These are phyloP conservation scores for Marcusenius ussheri DNA, from an alignment of 2,113 vertebrate genomes.

Conservation along the genomic window DNA sequence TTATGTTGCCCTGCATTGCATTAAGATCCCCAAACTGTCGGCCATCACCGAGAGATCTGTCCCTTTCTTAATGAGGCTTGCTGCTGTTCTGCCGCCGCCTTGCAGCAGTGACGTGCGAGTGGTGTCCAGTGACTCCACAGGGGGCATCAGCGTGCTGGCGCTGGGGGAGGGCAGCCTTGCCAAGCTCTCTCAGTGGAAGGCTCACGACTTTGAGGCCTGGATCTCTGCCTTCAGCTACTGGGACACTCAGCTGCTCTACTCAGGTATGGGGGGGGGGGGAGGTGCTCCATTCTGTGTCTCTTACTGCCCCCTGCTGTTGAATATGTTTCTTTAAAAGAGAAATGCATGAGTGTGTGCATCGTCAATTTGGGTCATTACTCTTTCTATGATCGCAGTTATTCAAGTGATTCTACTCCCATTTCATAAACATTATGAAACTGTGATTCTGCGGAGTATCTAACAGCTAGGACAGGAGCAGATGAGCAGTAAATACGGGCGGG, in stretches of 20 bases:
- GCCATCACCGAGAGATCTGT: neutral
- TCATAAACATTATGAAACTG: neutral
- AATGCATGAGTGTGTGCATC: neutral
- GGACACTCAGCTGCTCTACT: conserved; percentile 78
- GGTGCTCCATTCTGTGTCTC: neutral
- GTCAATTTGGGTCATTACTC: neutral
- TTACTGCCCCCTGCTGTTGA: neutral
- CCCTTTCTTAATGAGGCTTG: neutral
- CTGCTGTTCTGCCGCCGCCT: neutral
- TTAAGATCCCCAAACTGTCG: neutral
- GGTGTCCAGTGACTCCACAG: conserved; percentile 82
- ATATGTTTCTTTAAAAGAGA: neutral
- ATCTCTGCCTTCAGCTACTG: conserved; percentile 91
- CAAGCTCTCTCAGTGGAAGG: conserved; percentile 71
- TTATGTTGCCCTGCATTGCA: neutral
- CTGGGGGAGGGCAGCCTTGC: conserved; percentile 56
- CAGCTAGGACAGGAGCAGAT: neutral
- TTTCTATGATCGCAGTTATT: neutral
- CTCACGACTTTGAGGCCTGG: conserved; percentile 90
- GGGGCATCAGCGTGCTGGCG: conserved; percentile 67
- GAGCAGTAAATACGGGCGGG: neutral
- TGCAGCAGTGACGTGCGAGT: conserved; percentile 65
- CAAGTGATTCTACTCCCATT: neutral
- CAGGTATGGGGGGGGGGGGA: conserved; percentile 57
- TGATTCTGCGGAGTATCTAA: neutral